Conservation (phyloP, 2,888 invertebrate species). For the Ephialtes manifestator region DNA sequence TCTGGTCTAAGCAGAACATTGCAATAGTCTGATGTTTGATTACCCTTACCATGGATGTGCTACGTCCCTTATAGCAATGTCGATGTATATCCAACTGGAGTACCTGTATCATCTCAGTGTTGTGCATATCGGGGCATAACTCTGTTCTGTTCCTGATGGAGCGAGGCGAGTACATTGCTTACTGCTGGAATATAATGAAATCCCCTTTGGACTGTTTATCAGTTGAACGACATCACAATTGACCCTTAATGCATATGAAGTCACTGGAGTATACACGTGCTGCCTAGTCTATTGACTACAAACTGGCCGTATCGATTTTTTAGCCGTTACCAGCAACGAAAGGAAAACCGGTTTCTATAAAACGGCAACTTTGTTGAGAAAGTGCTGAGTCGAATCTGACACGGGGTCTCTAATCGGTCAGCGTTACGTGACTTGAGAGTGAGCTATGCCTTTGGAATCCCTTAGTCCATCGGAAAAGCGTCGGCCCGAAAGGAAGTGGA, state of each 20-base stretch:
- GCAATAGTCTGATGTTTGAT: slow-evolving; percentile 81
- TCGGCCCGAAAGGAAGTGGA: slow-evolving; percentile 2
- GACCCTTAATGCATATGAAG: background rate
- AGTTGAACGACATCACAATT: background rate
- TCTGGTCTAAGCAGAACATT: slow-evolving; percentile 75
- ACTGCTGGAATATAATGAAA: slow-evolving; percentile 31
- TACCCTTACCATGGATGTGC: slow-evolving; percentile 75
- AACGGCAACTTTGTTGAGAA: slow-evolving; percentile 10
- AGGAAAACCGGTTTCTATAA: slow-evolving; percentile 8
- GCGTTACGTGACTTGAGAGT: slow-evolving; percentile 47
- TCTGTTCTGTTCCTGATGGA: slow-evolving; percentile 11
- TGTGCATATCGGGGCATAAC: slow-evolving; percentile 32
- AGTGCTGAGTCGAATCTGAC: background rate
- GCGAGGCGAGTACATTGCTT: background rate
- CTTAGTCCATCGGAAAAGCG: slow-evolving; percentile 3
- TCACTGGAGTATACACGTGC: background rate
- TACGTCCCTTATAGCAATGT: slow-evolving; percentile 43
- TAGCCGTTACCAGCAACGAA: background rate
- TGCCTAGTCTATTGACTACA: background rate
- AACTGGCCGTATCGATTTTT: background rate
- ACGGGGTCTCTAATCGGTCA: slow-evolving; percentile 46
- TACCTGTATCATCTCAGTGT: slow-evolving; percentile 35
- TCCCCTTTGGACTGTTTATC: background rate
- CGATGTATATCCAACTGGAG: slow-evolving; percentile 38
- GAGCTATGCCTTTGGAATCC: background rate